Evolutionary conservation across 2,888 invertebrate genomes (phyloP).

Genomic region (Hyalella azteca): DNA sequence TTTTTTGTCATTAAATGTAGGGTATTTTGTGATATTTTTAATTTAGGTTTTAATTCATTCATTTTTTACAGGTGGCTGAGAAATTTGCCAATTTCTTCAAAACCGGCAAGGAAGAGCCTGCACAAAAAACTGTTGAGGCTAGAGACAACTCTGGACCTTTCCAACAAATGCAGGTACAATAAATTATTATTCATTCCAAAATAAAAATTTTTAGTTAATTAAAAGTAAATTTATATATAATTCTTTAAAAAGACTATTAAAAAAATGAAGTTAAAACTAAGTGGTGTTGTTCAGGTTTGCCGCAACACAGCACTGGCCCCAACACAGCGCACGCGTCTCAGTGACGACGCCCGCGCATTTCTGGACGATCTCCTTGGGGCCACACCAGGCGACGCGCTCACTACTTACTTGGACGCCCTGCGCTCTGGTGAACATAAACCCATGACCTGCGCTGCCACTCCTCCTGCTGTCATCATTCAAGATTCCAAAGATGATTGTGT

Average conservation of each 20-base stretch:
- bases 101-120: neutral
- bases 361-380: neutral
- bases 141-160: neutral
- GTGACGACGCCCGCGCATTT: neutral
- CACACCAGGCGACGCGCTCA: neutral
- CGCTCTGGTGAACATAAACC: neutral
- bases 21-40: too few relatives aligned
- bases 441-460: neutral
- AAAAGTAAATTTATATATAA: too few relatives aligned
- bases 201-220: too few relatives aligned
- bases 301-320: neutral
- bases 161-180: neutral
- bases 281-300: neutral
- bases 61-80: neutral
- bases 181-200: neutral
- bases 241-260: too few relatives aligned
- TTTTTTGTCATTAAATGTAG: too few relatives aligned
- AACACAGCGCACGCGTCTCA: neutral
- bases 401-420: neutral
- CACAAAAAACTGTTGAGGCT: neutral
- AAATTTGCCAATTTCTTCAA: constrained; percentile 6
- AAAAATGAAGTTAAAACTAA: neutral
- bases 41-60: neutral
- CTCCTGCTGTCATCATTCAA: neutral
- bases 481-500: neutral